Percentiles rank a stretch among this genome's conserved stretches.
Conservation (phyloP, 2,113 vertebrate genomes). For the Oreochromis niloticus region DNA sequence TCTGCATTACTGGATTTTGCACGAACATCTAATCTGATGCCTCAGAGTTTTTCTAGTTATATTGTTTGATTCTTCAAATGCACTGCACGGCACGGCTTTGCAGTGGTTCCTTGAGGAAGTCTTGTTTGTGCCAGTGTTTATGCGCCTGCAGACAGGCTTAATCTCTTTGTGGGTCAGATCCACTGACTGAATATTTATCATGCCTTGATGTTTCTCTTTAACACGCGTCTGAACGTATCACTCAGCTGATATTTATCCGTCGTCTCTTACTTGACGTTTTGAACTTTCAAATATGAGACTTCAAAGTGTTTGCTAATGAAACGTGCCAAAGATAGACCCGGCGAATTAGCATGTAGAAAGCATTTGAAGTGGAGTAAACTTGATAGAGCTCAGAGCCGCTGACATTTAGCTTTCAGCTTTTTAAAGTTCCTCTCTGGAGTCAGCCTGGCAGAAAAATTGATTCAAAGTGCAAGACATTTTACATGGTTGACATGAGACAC, state of each 20-base stretch:
- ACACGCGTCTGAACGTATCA: background rate
- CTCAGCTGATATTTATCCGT: background rate
- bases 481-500: constrained; percentile 27
- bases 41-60: background rate
- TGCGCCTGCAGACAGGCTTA: background rate
- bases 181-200: constrained; percentile 11
- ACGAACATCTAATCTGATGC: background rate
- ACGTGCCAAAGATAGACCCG: background rate
- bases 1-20: background rate
- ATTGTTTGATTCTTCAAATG: background rate
- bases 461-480: constrained; percentile 29
- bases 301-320: background rate
- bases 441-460: constrained; percentile 45
- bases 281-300: background rate
- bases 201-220: background rate
- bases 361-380: background rate
- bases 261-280: background rate
- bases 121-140: background rate
- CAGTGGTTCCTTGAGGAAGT: constrained; percentile 3
- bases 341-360: background rate
- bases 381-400: constrained; percentile 12
- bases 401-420: constrained; percentile 57
- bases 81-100: background rate
- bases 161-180: background rate
- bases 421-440: constrained; percentile 18